Conservation (phyloP, 2,113 vertebrate species). For the Tragelaphus strepsiceros region DNA sequence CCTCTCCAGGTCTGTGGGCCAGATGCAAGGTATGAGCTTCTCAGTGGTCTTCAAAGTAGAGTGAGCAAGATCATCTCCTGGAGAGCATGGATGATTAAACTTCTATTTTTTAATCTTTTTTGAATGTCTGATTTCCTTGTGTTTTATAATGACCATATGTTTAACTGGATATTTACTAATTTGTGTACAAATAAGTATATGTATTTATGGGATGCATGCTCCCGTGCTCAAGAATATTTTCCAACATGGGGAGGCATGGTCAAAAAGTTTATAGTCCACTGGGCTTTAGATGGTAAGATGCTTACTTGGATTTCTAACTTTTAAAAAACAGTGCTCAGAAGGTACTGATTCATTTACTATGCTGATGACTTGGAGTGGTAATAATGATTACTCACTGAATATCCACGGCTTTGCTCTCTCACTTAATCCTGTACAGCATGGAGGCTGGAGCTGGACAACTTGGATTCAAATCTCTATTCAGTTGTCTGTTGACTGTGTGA, state of each 20-base stretch:
- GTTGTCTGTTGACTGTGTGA: not conserved
- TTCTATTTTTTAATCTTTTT: not conserved
- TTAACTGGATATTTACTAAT: not conserved
- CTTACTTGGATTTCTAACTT: not conserved
- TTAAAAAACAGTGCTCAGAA: not conserved
- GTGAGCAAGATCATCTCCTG: not conserved
- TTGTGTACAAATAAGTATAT: not conserved
- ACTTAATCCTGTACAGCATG: not conserved
- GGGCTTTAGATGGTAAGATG: not conserved
- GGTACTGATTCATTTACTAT: not conserved
- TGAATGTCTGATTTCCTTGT: not conserved
- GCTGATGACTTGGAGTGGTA: not conserved
- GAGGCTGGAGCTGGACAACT: rapidly evolving
- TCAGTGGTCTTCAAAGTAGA: not conserved
- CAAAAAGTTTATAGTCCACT: not conserved
- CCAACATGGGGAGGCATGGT: not conserved
- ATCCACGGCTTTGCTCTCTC: not conserved
- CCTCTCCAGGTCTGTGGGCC: not conserved
- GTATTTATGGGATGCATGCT: not conserved
- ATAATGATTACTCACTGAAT: not conserved
- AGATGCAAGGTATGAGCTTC: not conserved
- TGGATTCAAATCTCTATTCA: not conserved
- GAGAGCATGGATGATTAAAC: not conserved
- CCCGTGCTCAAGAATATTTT: not conserved
- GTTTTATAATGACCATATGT: not conserved